Conservation (phyloP, 2,797 vertebrate genomes). For the Acropternis orthonyx region DNA sequence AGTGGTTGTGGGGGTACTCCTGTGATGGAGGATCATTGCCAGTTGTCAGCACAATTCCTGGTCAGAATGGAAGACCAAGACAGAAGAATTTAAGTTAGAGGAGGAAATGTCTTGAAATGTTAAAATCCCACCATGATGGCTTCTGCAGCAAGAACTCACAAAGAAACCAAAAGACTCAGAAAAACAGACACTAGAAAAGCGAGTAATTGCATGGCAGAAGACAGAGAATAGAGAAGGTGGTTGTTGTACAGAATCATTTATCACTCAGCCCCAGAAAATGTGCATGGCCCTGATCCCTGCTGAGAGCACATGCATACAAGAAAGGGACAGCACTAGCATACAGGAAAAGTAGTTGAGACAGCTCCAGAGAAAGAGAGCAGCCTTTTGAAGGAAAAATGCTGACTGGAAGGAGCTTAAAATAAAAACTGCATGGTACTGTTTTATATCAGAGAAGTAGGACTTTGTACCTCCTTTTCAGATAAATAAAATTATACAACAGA, state of each 20-base stretch:
- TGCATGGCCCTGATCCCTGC: background rate
- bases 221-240: constrained; percentile 18
- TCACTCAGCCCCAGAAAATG: background rate
- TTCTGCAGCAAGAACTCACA: background rate
- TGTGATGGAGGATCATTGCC: background rate
- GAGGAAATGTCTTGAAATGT: background rate
- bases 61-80: background rate
- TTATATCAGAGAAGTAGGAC: constrained; percentile 5
- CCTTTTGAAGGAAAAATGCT: background rate
- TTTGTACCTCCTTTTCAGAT: constrained; percentile 35
- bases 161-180: background rate
- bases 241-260: background rate
- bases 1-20: background rate
- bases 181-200: background rate
- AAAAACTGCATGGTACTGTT: background rate
- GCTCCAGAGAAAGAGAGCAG: background rate
- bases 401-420: background rate
- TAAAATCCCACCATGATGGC: background rate
- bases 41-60: constrained; percentile 11
- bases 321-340: background rate
- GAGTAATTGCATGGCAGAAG: background rate
- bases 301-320: background rate
- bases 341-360: background rate
- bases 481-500: background rate
- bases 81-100: background rate